These are phyloP conservation scores for Coremacera marginata DNA, from an alignment of 2,888 invertebrate species.

Conservation along the genomic window DNA sequence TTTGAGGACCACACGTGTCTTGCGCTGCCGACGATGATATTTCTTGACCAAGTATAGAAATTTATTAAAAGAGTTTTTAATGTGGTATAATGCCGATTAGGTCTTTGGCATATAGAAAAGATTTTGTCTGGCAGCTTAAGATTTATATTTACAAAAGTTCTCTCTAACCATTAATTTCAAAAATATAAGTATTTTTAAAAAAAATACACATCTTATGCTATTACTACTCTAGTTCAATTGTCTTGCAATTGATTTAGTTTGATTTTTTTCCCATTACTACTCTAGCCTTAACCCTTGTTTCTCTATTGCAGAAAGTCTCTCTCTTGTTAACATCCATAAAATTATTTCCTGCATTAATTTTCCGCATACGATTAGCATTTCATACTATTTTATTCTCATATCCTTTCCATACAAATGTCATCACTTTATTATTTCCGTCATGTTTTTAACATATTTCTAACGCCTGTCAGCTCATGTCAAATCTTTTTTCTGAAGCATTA, in stretches of 20 bases:
- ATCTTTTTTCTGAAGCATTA: constrained; percentile 17
- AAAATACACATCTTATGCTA: not conserved
- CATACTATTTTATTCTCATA: not conserved
- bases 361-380: constrained; percentile 6
- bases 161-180: no score
- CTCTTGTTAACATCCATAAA: not conserved
- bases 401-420: not conserved
- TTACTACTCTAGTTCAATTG: no score
- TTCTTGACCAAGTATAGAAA: not conserved
- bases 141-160: no score
- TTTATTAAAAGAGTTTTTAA: no score
- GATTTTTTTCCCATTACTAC: not conserved
- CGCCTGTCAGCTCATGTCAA: constrained; percentile 58
- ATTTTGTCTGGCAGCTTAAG: no score
- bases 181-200: no score
- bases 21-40: not conserved
- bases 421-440: not conserved
- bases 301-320: not conserved
- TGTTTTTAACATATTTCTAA: constrained; percentile 45
- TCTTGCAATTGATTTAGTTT: not conserved
- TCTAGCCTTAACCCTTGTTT: not conserved
- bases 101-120: not conserved
- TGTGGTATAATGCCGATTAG: no score
- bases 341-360: not conserved
- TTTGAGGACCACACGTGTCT: not conserved